Evolutionary conservation across 2,113 vertebrate genomes (phyloP).

Genomic region (Heteronetta atricapilla): DNA sequence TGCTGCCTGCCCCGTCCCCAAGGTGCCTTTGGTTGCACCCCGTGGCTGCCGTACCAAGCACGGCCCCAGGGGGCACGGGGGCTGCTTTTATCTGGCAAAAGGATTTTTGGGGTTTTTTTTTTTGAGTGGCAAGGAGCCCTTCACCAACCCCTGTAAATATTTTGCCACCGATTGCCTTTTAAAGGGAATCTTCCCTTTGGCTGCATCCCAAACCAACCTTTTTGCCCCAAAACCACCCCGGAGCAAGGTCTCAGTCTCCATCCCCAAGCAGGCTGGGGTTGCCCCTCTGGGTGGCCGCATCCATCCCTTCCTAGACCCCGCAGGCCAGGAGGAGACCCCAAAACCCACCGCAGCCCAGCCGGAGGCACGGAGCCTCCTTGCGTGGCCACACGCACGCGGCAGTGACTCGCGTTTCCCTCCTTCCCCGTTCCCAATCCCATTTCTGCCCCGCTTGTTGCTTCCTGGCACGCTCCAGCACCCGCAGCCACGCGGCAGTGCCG

Average conservation of each 20-base stretch:
- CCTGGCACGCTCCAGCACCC: fast-evolving
- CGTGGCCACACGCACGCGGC: neutral
- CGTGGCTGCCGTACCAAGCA: neutral
- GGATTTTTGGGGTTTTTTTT: no score
- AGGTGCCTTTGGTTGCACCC: fast-evolving
- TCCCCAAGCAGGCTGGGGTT: neutral
- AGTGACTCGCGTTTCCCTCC: neutral
- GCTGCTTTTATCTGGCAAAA: neutral
- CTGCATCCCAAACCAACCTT: neutral
- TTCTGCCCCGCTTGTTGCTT: neutral
- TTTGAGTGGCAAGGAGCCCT: neutral
- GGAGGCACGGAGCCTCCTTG: fast-evolving
- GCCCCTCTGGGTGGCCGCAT: fast-evolving
- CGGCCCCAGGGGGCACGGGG: fast-evolving
- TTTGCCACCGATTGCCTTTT: neutral
- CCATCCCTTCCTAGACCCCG: neutral
- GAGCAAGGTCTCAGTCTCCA: neutral
- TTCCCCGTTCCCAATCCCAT: neutral
- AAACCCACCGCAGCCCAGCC: fast-evolving
- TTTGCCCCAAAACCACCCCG: neutral
- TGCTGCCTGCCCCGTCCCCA: neutral
- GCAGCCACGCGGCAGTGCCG: fast-evolving
- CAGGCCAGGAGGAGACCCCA: neutral
- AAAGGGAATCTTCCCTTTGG: neutral
- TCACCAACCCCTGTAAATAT: neutral